A percentile compares a stretch with the other conserved stretches of the same genome.
These are phyloP conservation scores for Oscheius sp. DNA, from an alignment of 2,888 invertebrate genomes.

Conservation along the genomic window DNA sequence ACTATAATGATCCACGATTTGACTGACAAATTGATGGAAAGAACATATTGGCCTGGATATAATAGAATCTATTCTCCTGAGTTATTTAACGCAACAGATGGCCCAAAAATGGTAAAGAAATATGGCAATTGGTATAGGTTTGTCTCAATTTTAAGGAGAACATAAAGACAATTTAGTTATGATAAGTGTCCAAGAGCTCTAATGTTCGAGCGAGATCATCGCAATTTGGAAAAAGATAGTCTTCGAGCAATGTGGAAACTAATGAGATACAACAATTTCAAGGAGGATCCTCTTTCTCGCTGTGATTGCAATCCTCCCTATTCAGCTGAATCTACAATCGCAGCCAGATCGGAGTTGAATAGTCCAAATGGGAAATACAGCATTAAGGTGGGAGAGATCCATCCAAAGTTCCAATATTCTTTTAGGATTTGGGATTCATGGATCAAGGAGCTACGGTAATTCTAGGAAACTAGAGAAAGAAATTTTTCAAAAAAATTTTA, in stretches of 20 bases:
- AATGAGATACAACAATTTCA: constrained; percentile 72
- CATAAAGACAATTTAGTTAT: constrained; percentile 33
- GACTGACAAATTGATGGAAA: constrained; percentile 63
- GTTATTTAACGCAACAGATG: constrained; percentile 78
- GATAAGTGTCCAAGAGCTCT: constrained; percentile 69
- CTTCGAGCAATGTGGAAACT: constrained; percentile 76
- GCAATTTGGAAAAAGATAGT: constrained; percentile 75
- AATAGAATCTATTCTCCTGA: constrained; percentile 77
- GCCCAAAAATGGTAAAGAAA: constrained; percentile 74
- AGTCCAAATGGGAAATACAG: constrained; percentile 79
- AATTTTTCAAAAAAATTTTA: constrained; percentile 8
- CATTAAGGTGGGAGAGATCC: too few relatives aligned
- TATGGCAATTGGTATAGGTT: constrained; percentile 77
- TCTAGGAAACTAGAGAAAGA: too few relatives aligned
- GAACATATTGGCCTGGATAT: constrained; percentile 81
- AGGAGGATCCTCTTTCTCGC: constrained; percentile 68
- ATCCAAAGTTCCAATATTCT: too few relatives aligned
- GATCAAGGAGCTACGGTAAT: constrained; percentile 78
- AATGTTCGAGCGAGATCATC: constrained; percentile 74
- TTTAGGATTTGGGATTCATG: constrained; percentile 77
- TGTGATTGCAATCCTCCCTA: constrained; percentile 80
- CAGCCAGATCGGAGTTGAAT: constrained; percentile 80
- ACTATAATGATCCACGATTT: constrained; percentile 54
- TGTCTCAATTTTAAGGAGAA: background rate
- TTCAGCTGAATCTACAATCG: constrained; percentile 80